Evolutionary conservation across 2,888 invertebrate species (phyloP).

Genomic region (Nebria brevicollis): DNA sequence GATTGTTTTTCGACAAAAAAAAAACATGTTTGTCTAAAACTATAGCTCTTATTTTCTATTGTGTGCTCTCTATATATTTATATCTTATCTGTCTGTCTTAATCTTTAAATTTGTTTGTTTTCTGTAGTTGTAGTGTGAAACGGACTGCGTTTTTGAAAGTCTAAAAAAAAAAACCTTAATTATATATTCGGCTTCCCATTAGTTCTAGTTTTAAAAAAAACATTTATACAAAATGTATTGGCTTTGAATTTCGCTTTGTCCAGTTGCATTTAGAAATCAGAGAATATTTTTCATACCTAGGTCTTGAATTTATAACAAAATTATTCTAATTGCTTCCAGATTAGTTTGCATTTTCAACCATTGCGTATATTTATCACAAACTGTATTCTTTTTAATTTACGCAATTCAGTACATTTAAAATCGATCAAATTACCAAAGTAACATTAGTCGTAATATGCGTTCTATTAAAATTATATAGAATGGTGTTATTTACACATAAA

Average conservation of each 20-base stretch:
- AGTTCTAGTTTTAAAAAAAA: slow-evolving; percentile 28
- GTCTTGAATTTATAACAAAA: slow-evolving; percentile 36
- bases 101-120: slow-evolving; percentile 31
- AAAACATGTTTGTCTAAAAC: slow-evolving; percentile 30
- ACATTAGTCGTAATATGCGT: too few species aligned
- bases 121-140: slow-evolving; percentile 40
- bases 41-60: slow-evolving; percentile 42
- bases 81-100: slow-evolving; percentile 45
- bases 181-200: slow-evolving; percentile 44
- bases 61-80: slow-evolving; percentile 44
- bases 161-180: slow-evolving; percentile 29
- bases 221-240: not conserved
- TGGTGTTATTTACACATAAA: too few species aligned
- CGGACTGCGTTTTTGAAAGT: slow-evolving; percentile 44
- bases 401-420: too few species aligned
- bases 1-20: slow-evolving; percentile 31
- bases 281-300: slow-evolving; percentile 42
- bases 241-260: slow-evolving; percentile 36
- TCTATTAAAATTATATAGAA: too few species aligned
- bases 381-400: not conserved
- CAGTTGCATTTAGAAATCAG: slow-evolving; percentile 42
- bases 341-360: slow-evolving; percentile 40
- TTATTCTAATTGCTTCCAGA: slow-evolving; percentile 32
- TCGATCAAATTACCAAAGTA: too few species aligned
- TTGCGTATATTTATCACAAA: slow-evolving; percentile 10